Evolutionary conservation across 2,797 vertebrate species (phyloP).

Genomic region (Varecia variegata): DNA sequence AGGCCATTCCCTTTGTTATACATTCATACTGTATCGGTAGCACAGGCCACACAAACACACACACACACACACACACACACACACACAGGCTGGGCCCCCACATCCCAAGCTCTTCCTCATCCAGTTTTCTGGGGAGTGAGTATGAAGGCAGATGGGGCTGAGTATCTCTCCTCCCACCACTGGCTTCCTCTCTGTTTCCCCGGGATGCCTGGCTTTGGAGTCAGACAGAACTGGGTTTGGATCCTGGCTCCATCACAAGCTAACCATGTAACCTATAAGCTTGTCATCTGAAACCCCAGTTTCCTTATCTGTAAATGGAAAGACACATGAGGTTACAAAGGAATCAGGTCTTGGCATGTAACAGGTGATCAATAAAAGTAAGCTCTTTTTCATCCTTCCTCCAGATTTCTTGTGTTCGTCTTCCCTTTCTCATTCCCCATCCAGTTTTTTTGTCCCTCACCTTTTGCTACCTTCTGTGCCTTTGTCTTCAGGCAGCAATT

Average conservation of each 20-base stretch:
- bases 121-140: not conserved
- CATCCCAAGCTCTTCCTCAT: not conserved
- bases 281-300: not conserved
- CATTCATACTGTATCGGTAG: not conserved
- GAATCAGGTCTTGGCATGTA: not conserved
- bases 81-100: not conserved
- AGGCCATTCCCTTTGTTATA: no score
- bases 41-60: not conserved
- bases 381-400: not conserved
- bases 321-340: not conserved
- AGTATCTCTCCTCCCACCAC: not conserved
- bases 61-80: not conserved
- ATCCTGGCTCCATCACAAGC: not conserved
- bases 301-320: not conserved
- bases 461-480: not conserved
- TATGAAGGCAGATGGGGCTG: not conserved
- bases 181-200: not conserved
- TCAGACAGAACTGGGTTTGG: not conserved
- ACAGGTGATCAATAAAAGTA: not conserved
- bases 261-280: not conserved
- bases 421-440: not conserved
- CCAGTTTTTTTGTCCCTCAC: not conserved
- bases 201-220: not conserved
- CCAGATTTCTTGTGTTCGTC: not conserved
- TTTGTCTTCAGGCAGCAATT: not conserved